Evolutionary conservation across 2,797 vertebrate genomes (phyloP).

Genomic region (Alcedo atthis): DNA sequence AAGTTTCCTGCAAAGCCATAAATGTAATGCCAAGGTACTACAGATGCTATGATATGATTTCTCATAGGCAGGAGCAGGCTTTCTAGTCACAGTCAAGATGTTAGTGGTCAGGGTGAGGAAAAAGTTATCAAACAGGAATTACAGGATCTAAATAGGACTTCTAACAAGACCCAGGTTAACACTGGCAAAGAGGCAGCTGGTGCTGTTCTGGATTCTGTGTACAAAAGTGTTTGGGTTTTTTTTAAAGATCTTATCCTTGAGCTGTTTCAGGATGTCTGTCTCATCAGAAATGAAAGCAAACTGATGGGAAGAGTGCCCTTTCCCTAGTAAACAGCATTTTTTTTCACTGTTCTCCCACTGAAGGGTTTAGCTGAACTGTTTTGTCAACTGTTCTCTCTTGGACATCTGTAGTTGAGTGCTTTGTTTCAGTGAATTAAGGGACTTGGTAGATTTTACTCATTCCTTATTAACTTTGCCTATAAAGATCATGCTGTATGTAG

Average conservation of each 20-base stretch:
- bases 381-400: neutral
- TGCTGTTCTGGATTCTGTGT: neutral
- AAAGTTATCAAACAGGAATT: neutral
- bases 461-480: neutral
- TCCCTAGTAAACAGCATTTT: neutral
- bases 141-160: neutral
- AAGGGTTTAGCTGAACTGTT: neutral
- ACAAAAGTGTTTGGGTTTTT: neutral
- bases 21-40: neutral
- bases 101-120: neutral
- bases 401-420: neutral
- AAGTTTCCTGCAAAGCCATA: neutral
- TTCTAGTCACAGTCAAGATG: neutral
- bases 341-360: neutral
- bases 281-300: neutral
- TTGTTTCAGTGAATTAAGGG: neutral
- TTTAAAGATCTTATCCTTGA: neutral
- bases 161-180: neutral
- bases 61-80: neutral
- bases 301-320: neutral
- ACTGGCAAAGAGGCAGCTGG: neutral
- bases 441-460: neutral
- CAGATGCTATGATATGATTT: neutral
- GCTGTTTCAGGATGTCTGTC: neutral
- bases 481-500: neutral